Percentiles rank a stretch among this genome's conserved stretches.
phyloP scores from a whole-genome alignment of 2,797 vertebrate genomes.

The Cuculus canorus region DNA sequence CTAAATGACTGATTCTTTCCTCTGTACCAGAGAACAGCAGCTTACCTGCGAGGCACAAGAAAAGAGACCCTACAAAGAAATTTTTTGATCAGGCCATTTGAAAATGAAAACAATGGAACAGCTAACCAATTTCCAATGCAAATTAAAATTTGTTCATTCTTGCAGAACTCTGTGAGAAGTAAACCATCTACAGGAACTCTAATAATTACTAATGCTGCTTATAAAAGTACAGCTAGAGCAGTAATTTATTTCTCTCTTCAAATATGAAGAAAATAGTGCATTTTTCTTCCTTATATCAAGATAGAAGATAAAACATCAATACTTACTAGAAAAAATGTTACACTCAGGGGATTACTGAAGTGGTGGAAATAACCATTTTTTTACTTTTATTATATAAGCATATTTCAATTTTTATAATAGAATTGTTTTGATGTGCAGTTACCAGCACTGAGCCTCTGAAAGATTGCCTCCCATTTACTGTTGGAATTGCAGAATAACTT shows the following conservation, averaged over 20 bases:
- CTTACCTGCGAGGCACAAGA: neutral
- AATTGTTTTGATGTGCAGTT: neutral
- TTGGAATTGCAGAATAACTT: neutral
- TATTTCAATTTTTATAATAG: neutral
- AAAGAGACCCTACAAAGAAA: neutral
- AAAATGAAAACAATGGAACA: neutral
- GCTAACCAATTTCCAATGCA: neutral
- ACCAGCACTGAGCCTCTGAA: neutral
- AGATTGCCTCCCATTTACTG: neutral
- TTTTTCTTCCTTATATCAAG: neutral
- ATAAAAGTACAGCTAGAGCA: neutral
- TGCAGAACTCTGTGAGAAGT: neutral
- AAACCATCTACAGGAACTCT: neutral
- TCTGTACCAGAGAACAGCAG: neutral
- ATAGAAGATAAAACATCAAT: neutral
- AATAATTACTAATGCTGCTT: neutral
- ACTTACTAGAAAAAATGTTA: neutral
- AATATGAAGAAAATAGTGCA: neutral
- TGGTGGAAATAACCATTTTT: neutral
- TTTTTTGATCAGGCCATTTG: neutral
- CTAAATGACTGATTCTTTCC: slow-evolving; percentile 41
- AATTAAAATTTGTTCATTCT: neutral
- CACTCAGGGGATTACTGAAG: neutral
- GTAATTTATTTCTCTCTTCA: neutral
- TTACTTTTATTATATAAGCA: neutral